phyloP scores from a whole-genome alignment of 2,113 vertebrate genomes.

The Phaethon lepturus region DNA sequence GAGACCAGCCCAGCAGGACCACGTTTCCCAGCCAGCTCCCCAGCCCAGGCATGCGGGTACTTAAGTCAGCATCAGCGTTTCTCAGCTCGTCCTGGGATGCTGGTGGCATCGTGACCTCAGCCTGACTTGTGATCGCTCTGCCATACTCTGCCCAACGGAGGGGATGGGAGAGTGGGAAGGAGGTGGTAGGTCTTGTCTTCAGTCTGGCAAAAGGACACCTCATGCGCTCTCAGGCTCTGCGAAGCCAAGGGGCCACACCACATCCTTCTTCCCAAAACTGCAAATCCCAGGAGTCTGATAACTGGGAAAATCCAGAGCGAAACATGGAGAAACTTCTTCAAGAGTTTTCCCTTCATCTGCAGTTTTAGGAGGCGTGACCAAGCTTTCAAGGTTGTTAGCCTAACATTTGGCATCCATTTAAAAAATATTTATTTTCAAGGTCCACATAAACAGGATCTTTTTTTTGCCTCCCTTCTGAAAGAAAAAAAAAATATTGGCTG shows the following conservation, averaged over 20 bases:
- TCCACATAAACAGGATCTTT: neutral
- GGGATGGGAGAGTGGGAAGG: neutral
- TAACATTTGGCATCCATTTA: neutral
- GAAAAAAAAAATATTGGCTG: neutral
- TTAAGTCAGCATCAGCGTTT: too few relatives aligned
- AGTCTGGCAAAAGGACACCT: neutral
- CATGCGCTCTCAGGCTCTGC: neutral
- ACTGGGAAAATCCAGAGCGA: neutral
- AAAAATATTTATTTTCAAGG: neutral
- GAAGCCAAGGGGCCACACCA: neutral
- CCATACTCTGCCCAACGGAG: accelerated
- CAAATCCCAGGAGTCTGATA: neutral
- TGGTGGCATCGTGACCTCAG: neutral
- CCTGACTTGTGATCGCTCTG: neutral
- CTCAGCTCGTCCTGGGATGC: accelerated
- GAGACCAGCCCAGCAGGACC: neutral
- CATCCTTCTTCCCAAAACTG: neutral
- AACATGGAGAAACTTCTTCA: neutral
- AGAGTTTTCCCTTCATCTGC: neutral
- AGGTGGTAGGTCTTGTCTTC: neutral
- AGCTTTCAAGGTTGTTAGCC: neutral
- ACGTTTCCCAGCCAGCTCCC: neutral
- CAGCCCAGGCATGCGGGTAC: accelerated
- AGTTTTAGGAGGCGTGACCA: neutral
- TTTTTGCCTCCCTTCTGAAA: neutral